Conservation (phyloP, 2,797 vertebrate genomes). For the Manis javanica region DNA sequence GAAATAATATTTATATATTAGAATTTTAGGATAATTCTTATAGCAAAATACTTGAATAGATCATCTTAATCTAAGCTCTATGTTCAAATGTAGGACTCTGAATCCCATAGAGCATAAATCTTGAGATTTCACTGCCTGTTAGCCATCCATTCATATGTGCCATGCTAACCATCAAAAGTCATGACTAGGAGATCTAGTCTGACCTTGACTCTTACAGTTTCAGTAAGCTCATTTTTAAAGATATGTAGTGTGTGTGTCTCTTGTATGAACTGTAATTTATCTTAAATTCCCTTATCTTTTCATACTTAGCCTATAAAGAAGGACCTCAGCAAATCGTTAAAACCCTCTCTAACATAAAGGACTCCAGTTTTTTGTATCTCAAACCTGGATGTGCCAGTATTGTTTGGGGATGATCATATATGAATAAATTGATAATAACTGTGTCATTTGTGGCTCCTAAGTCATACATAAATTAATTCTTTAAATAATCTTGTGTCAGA, state of each 20-base stretch:
- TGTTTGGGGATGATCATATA: background rate
- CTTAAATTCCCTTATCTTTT: background rate
- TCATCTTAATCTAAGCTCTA: background rate
- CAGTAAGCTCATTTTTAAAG: background rate
- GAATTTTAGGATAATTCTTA: too few relatives aligned
- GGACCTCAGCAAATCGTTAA: background rate
- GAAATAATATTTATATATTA: background rate
- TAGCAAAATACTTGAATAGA: background rate
- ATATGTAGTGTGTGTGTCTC: background rate
- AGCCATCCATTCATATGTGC: background rate
- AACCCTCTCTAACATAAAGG: background rate
- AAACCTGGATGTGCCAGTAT: background rate
- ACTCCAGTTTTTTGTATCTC: background rate
- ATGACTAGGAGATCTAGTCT: background rate
- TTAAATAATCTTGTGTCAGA: background rate
- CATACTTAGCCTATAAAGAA: background rate
- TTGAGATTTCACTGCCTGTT: background rate
- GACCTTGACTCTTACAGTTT: conserved; percentile 9
- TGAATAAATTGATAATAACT: background rate
- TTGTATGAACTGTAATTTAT: background rate
- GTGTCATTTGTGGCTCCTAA: background rate
- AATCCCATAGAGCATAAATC: background rate
- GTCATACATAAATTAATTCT: conserved; percentile 13
- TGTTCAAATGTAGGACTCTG: background rate
- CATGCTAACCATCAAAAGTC: background rate